Evolutionary conservation across 2,113 vertebrate species (phyloP), one percentile per base, ranked within the genome.

Genomic region (Poeciliopsis retropinna): DNA sequence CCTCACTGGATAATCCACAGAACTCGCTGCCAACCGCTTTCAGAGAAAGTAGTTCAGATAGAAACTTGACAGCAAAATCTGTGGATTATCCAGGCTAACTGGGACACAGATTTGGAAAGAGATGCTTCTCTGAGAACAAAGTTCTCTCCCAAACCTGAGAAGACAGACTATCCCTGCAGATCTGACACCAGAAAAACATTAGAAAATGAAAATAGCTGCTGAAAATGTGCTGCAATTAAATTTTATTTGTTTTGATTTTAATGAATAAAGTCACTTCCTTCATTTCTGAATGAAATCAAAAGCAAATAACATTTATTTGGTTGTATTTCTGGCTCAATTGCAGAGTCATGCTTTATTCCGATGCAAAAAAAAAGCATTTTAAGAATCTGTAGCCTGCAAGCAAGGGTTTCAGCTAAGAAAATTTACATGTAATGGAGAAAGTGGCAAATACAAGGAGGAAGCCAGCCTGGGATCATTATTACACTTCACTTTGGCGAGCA

Each of bases 1-100:
- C 64, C 30, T 68, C 47, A 19, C 27, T 29, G 22, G 47, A 68
- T 74, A 61, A 76, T 78, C 69, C 72, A 80, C 67, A 62, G 60
- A 65, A 61, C 28, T 57, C 29, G 47, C 15, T 54, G 70, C 64
- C 61, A 75, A 54, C n/a, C 34, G 2, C 62, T 77, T 64, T 80
- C 73, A 80, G 51, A 70, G 65, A 73, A 78, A 76, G 78, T 83
- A 75, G 54, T 61, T 80, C 81, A 81, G 32, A 78, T 64, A 65
- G 67, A 72, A 73, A 77, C 28, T 70, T 79, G 60, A 80, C 76
- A 72, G 64, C 30, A 57, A 65, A 51, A 37, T 85, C 72, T 76
- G 64, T 67, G 68, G 78, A 77, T 79, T 64, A 79, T 76, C 67
- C 39, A 29, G 54, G 44, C 44, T 71, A 75, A 85, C 14, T 74